These are phyloP conservation scores for Heliconius melpomene DNA, from an alignment of 1,140 invertebrate genomes.

Conservation along the genomic window DNA sequence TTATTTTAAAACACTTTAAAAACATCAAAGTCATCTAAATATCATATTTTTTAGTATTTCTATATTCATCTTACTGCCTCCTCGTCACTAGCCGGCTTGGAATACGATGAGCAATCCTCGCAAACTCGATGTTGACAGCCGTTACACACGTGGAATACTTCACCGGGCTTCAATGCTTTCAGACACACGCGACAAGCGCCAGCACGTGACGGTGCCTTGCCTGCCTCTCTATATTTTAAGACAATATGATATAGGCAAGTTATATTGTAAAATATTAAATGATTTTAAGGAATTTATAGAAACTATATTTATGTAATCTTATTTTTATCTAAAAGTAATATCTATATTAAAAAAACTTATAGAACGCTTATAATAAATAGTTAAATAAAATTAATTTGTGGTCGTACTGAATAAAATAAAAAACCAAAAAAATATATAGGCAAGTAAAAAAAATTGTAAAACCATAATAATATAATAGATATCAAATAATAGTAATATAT, in stretches of 20 bases:
- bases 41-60: neutral
- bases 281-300: too few species aligned
- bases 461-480: too few species aligned
- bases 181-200: slow-evolving; percentile 92
- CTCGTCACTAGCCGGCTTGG: slow-evolving; percentile 89
- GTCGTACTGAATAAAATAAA: too few species aligned
- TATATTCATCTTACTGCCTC: slow-evolving; percentile 84
- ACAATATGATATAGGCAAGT: neutral
- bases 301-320: too few species aligned
- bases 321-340: too few species aligned
- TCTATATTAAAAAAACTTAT: too few species aligned
- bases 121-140: slow-evolving; percentile 94
- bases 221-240: slow-evolving; percentile 80
- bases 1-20: neutral
- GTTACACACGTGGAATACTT: slow-evolving; percentile 91
- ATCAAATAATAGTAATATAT: too few species aligned
- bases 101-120: slow-evolving; percentile 95
- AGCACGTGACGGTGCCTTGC: slow-evolving; percentile 86
- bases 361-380: too few species aligned
- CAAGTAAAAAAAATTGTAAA: too few species aligned
- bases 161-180: slow-evolving; percentile 92
- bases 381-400: too few species aligned
- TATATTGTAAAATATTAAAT: neutral
- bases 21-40: neutral
- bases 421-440: too few species aligned